Percentiles rank a stretch among this genome's conserved stretches.
Evolutionary conservation across 2,888 invertebrate genomes (phyloP).

Genomic region (Lagria hirta): DNA sequence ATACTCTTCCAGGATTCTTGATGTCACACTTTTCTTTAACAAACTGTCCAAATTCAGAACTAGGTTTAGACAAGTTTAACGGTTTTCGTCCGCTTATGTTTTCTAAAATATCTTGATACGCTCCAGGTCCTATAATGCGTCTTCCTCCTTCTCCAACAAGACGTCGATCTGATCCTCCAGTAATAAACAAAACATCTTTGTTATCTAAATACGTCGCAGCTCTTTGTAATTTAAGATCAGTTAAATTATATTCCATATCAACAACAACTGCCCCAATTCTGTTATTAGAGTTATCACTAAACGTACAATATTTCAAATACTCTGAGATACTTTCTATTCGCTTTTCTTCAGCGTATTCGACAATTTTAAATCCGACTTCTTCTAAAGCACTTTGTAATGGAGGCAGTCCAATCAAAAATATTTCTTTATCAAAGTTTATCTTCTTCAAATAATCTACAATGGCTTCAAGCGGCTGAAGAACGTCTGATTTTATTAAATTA

Average conservation of each 20-base stretch:
- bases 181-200: constrained; percentile 58
- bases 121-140: constrained; percentile 50
- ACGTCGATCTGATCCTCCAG: constrained; percentile 56
- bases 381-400: constrained; percentile 51
- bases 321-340: background rate
- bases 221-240: constrained; percentile 57
- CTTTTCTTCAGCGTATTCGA: constrained; percentile 50
- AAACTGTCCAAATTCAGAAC: constrained; percentile 53
- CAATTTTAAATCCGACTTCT: constrained; percentile 53
- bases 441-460: constrained; percentile 59
- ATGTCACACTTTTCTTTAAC: constrained; percentile 62
- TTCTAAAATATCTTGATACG: constrained; percentile 22
- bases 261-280: constrained; percentile 61
- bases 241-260: constrained; percentile 58
- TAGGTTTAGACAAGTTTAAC: constrained; percentile 58
- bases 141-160: constrained; percentile 50
- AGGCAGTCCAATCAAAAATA: constrained; percentile 55
- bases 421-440: constrained; percentile 56
- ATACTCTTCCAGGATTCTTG: constrained; percentile 63
- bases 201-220: constrained; percentile 56
- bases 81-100: constrained; percentile 41
- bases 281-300: constrained; percentile 48
- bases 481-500: constrained; percentile 46
- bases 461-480: constrained; percentile 57
- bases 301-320: constrained; percentile 13